Base-by-base conservation (phyloP, 2,888 invertebrate species). In the Willowsia nigromaculata region DNA sequence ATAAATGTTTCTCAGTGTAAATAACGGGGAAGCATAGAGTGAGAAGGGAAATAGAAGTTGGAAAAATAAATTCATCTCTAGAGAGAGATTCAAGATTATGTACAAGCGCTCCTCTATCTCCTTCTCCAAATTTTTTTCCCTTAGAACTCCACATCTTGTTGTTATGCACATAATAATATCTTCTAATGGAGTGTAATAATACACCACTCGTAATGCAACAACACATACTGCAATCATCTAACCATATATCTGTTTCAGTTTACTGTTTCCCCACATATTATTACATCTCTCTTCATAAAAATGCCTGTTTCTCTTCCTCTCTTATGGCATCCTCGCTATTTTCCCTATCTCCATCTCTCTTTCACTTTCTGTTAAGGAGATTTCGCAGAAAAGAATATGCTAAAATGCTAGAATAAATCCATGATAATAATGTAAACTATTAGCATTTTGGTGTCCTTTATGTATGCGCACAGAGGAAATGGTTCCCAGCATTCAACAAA, bases 51-150 rank as follows among this genome's bases (percentile, higher is more conserved):
- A 5, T 18, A 25, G 25, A 27, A 25, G 53, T 53, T 22, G 56
- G 15, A 56, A 56, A 81, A 81, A 81, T 81, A 59, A 81, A 40
- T 59, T 81, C 81, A 59, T 81, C 81, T 62, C 81, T 81, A 30
- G 81, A 81, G 81, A 80, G 78, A 81, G 56, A 81, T 68, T 22
- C 40, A 56, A 37, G 81, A 59, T 81, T 81, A 81, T 62, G 62
- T 59, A 40, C 59, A 22, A 27, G 22, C n/a, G 11, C 43, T 40
- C 13, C 56, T 71, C 43, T 43, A 5, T 25, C 22, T 71, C 22
- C n/a, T 5, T n/a, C 27, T 68, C 1, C 25, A 5, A 27, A 6
- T 43, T 6, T 25, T 27, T 33, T 27, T 43, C 5, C 15, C 6
- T 15, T 33, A 68, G 18, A 33, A n/a, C 65, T 30, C 30, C 15